Conservation (phyloP, 2,888 invertebrate species). For the Campoplex capitator region DNA sequence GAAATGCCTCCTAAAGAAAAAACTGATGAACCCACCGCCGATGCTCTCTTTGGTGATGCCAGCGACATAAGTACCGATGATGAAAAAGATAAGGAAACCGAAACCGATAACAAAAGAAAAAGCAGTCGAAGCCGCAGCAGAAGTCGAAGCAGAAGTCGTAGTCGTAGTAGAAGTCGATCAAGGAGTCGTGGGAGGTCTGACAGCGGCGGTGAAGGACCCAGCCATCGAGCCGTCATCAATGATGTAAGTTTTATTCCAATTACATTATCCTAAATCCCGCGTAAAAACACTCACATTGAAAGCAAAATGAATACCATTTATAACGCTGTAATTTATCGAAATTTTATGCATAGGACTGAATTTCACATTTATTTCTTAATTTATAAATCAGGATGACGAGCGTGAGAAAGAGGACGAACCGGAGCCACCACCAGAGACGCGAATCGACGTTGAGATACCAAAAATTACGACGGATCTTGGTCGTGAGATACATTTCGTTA, state of each 20-base stretch:
- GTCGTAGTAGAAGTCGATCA: conserved; percentile 78
- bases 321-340: too few species aligned
- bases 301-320: too few species aligned
- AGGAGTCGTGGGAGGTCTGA: conserved; percentile 80
- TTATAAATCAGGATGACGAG: conserved; percentile 85
- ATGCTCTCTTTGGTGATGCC: conserved; percentile 96
- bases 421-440: conserved; percentile 94
- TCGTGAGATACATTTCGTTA: conserved; percentile 97
- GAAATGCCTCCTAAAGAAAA: conserved; percentile 78
- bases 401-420: conserved; percentile 91
- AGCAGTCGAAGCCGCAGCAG: conserved; percentile 83
- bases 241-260: conserved; percentile 73
- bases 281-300: too few species aligned
- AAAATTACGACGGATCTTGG: conserved; percentile 97
- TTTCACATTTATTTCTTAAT: too few species aligned
- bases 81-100: conserved; percentile 86
- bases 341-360: too few species aligned
- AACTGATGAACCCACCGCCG: conserved; percentile 88
- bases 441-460: conserved; percentile 98
- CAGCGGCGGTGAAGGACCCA: conserved; percentile 80
- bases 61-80: conserved; percentile 96
- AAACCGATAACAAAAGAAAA: conserved; percentile 81
- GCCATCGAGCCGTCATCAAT: conserved; percentile 75
- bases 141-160: conserved; percentile 85
- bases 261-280: too few species aligned